These are phyloP conservation scores for Bilobella aurantiaca DNA, from an alignment of 1,140 invertebrate genomes.

Conservation along the genomic window DNA sequence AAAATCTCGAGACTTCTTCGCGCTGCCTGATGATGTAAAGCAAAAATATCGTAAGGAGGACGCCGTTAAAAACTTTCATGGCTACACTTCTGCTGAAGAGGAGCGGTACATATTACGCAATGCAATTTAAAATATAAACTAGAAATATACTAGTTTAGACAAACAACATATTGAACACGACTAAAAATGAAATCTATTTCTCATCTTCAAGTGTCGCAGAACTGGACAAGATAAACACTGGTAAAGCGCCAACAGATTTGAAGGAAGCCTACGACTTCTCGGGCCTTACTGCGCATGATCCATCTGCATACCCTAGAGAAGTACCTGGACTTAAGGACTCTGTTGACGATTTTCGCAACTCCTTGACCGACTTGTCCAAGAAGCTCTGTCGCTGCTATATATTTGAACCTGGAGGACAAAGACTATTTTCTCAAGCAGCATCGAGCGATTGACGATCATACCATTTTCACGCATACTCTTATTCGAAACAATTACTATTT, in stretches of 20 bases:
- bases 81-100: neutral
- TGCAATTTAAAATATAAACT: too few species aligned
- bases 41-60: neutral
- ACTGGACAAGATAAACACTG: neutral
- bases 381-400: slow-evolving; percentile 12
- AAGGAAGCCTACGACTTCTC: slow-evolving; percentile 5
- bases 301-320: slow-evolving; percentile 11
- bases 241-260: neutral
- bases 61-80: neutral
- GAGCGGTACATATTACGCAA: neutral
- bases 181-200: neutral
- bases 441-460: neutral
- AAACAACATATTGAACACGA: neutral
- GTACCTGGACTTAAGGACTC: slow-evolving; percentile 18
- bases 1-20: neutral
- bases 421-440: slow-evolving; percentile 19
- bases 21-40: neutral
- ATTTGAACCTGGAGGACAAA: slow-evolving; percentile 14
- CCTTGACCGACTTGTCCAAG: neutral
- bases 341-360: slow-evolving; percentile 10
- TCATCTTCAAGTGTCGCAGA: neutral
- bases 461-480: slow-evolving; percentile 3
- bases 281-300: neutral
- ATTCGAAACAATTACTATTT: slow-evolving; percentile 13
- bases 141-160: too few species aligned